Base-by-base conservation (phyloP, 2,888 invertebrate species). In the Chymomyza fuscimana region DNA sequence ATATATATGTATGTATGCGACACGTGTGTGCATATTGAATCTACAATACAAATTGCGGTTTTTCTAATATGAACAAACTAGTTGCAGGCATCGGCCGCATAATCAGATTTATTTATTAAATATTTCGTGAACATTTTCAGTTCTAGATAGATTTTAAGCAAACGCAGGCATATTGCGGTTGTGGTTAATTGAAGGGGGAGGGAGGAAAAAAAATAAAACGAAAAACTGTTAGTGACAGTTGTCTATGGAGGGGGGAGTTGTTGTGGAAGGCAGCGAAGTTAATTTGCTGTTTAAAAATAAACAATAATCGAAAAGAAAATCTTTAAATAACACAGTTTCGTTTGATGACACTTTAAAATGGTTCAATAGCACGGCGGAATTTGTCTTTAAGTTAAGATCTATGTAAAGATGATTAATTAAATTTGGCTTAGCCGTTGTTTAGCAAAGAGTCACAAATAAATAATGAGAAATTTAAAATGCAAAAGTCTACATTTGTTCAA, bases 31-130 rank as follows among this genome's bases (percentile, higher is more conserved):
- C 63, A 25, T 62, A 15, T 52, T 77, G 32, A 22, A 46, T 51
- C 63, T 69, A 63, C 72, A 75, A 80, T 75, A 77, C 82, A 87
- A 87, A 86, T 80, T 82, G 87, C 74, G 82, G 84, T 82, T 84
- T 82, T 84, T 79, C 80, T 74, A 80, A 82, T 82, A 84, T 82
- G 79, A 78, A 84, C 84, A 78, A 78, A 74, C 40, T 46, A 46
- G 40, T 46, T 46, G 40, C 40, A 46, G 40, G 12, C 40, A 46
- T 46, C 40, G 12, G 40, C 40, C 79, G 80, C 78, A 83, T 88
- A 87, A 88, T 89, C 84, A 81, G 82, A 87, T 86, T 86, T 82
- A 76, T 78, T 82, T 78, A 79, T 78, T 80, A 69, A 78, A 81
- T 75, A 69, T 73, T 71, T 76, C 62, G 65, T 69, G 65, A 67